Conservation (phyloP, 2,888 invertebrate genomes). For the Ferrisia virgata region DNA sequence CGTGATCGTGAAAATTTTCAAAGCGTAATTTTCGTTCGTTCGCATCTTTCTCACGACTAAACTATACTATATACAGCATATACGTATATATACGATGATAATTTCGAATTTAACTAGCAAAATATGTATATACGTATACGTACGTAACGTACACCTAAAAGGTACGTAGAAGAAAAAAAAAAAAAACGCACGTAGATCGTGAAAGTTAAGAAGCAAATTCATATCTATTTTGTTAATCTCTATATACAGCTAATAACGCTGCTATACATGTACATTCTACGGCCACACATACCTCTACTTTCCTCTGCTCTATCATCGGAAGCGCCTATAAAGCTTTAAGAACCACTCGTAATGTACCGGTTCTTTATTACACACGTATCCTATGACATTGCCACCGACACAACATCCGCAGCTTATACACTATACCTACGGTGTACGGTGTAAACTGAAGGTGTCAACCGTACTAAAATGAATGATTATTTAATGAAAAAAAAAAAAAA, state of each 20-base stretch:
- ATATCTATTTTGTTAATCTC: conserved; percentile 14
- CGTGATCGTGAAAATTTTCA: conserved; percentile 12
- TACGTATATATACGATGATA: neutral
- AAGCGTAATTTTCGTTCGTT: conserved; percentile 5
- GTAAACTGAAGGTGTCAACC: conserved; percentile 26
- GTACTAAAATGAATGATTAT: conserved; percentile 23
- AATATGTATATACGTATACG: neutral
- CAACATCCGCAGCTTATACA: neutral
- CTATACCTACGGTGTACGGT: neutral
- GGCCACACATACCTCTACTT: neutral
- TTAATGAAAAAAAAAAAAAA: too few species aligned
- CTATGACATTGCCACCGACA: neutral
- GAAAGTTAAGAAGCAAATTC: conserved; percentile 14
- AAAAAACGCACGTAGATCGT: conserved; percentile 7
- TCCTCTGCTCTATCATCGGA: neutral
- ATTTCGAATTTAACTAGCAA: neutral
- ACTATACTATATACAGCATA: neutral
- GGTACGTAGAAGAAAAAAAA: too few species aligned
- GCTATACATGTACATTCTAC: too few species aligned
- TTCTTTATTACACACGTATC: neutral
- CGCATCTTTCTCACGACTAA: neutral
- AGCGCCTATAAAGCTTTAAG: neutral
- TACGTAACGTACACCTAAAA: neutral
- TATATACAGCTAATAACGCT: neutral
- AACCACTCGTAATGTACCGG: neutral